Percentiles rank a stretch among this genome's conserved stretches.
phyloP scores from a whole-genome alignment of 2,113 vertebrate species.

The Lycocorax pyrrhopterus region DNA sequence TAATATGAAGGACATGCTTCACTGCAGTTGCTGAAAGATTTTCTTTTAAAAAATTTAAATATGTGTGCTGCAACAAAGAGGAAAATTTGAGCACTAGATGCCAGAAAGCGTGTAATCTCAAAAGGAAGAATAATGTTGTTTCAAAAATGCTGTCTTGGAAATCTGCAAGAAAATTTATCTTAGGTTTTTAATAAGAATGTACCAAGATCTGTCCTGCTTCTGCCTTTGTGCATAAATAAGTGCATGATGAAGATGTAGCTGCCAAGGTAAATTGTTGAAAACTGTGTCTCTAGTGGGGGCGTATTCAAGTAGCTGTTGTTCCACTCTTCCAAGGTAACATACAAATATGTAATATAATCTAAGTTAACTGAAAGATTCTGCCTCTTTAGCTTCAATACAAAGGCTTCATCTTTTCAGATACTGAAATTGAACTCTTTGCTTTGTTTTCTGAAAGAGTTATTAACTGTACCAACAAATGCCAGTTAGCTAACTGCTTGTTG shows the following conservation, averaged over 20 bases:
- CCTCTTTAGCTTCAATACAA: background rate
- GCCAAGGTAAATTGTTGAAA: background rate
- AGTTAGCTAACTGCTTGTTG: background rate
- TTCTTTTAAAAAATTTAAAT: background rate
- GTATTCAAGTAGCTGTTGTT: background rate
- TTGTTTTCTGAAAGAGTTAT: background rate
- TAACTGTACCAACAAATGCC: background rate
- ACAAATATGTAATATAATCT: background rate
- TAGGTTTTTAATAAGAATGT: constrained; percentile 18
- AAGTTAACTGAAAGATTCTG: background rate
- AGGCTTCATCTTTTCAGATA: background rate
- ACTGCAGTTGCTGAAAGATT: background rate
- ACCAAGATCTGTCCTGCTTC: background rate
- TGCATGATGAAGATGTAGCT: background rate
- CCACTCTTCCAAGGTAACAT: background rate
- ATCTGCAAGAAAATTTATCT: background rate
- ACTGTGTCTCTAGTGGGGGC: background rate
- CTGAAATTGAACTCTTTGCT: background rate
- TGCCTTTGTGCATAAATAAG: background rate
- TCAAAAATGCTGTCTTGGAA: background rate
- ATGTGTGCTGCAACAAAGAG: background rate
- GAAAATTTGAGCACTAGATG: background rate
- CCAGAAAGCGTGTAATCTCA: background rate
- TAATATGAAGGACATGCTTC: background rate
- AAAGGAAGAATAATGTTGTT: background rate